Percentiles rank a stretch among this genome's conserved stretches.
These are phyloP conservation scores for Labrus mixtus DNA, from an alignment of 2,113 vertebrate species.

Conservation along the genomic window DNA sequence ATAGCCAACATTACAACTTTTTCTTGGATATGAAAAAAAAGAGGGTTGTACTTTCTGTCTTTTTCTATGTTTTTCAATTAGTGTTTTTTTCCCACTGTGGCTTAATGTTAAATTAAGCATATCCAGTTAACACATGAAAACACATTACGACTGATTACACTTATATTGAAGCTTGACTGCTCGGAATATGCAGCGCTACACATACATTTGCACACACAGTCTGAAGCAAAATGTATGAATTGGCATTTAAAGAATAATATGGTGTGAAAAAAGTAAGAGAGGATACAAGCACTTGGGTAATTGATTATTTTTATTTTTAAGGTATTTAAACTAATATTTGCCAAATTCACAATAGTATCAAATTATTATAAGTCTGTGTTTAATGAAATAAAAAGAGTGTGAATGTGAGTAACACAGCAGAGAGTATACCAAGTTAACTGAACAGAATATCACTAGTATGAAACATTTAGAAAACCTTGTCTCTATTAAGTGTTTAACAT, in stretches of 20 bases:
- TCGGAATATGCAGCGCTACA: not conserved
- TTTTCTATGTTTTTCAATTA: slow-evolving; percentile 5
- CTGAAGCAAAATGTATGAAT: not conserved
- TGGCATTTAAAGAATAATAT: not conserved
- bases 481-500: too few species aligned
- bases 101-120: slow-evolving; percentile 26
- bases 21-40: not conserved
- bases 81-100: not conserved
- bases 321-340: too few species aligned
- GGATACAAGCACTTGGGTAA: not conserved
- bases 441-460: too few species aligned
- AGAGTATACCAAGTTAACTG: too few species aligned
- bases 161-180: slow-evolving; percentile 15
- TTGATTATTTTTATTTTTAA: too few species aligned
- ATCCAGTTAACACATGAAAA: slow-evolving; percentile 22
- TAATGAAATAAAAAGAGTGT: too few species aligned
- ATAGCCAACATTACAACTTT: not conserved
- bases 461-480: too few species aligned
- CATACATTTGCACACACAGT: not conserved
- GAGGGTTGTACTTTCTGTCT: not conserved
- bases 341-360: too few species aligned
- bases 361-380: too few species aligned
- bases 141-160: slow-evolving; percentile 31
- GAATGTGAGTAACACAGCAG: too few species aligned
- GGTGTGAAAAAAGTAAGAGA: too few species aligned